Percentiles rank a stretch among this genome's conserved stretches.
Conservation (phyloP, 2,797 vertebrate species). For the Cyprinodon diabolis region DNA sequence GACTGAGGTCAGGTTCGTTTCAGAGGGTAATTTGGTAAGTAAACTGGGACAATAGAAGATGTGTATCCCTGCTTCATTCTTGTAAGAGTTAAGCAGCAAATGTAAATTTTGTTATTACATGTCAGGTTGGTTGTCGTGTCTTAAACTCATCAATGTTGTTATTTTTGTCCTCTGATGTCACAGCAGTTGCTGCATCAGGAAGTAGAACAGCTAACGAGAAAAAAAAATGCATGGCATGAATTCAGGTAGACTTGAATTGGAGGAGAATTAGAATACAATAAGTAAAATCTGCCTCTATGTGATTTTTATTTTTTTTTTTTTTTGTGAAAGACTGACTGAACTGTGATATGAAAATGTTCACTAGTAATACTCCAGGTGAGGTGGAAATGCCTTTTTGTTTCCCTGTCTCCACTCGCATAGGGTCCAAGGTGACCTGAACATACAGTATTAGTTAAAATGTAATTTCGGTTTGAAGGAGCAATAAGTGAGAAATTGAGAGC, state of each 20-base stretch:
- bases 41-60: conserved; percentile 76
- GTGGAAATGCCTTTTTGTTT: too few relatives aligned
- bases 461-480: conserved; percentile 25
- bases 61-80: not conserved
- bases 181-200: conserved; percentile 18
- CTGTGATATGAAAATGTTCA: too few relatives aligned
- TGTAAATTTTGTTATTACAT: not conserved
- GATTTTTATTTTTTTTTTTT: too few relatives aligned
- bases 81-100: conserved; percentile 4
- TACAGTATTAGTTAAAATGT: too few relatives aligned
- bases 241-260: not conserved
- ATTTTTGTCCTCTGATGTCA: conserved; percentile 21
- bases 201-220: conserved; percentile 38
- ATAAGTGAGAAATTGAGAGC: too few relatives aligned
- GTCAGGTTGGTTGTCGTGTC: not conserved
- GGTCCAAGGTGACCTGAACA: too few relatives aligned
- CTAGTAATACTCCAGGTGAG: too few relatives aligned
- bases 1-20: conserved; percentile 78
- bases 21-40: conserved; percentile 73
- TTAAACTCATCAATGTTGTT: not conserved
- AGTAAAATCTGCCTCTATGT: not conserved
- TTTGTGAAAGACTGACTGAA: too few relatives aligned
- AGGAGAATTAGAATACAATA: not conserved
- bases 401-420: too few relatives aligned
- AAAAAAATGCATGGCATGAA: conserved; percentile 5